phyloP scores from a whole-genome alignment of 2,113 vertebrate genomes.

The Turdus rufiventris region DNA sequence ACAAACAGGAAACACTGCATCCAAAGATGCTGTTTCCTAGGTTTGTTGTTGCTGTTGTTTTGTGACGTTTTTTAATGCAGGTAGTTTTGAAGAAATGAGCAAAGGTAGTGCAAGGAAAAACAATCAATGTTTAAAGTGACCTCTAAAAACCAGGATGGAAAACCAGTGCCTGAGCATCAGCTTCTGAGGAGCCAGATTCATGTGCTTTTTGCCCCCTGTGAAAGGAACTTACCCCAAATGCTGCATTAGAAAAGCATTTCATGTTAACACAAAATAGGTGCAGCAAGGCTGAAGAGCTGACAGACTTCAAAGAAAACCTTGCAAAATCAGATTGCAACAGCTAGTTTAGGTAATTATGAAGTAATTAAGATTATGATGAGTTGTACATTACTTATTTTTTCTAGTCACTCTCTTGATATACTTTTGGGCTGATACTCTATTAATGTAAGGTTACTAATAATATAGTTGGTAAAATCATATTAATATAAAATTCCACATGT shows the following conservation, averaged over 20 bases:
- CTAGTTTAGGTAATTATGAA: background rate
- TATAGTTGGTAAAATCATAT: background rate
- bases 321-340: background rate
- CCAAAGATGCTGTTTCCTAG: background rate
- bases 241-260: background rate
- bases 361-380: background rate
- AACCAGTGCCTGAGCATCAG: background rate
- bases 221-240: background rate
- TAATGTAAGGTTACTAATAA: background rate
- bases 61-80: background rate
- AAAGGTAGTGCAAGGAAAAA: constrained; percentile 69
- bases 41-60: background rate
- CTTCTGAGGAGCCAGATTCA: background rate
- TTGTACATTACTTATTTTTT: background rate
- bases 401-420: background rate
- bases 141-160: background rate
- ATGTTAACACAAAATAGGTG: background rate
- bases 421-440: background rate
- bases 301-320: background rate
- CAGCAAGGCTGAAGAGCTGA: background rate
- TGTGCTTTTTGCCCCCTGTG: background rate
- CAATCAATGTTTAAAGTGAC: constrained; percentile 25
- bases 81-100: background rate
- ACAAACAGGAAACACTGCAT: background rate
- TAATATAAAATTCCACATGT: background rate